phyloP scores from a whole-genome alignment of 2,888 invertebrate genomes.

The Digitonthophagus gazella region DNA sequence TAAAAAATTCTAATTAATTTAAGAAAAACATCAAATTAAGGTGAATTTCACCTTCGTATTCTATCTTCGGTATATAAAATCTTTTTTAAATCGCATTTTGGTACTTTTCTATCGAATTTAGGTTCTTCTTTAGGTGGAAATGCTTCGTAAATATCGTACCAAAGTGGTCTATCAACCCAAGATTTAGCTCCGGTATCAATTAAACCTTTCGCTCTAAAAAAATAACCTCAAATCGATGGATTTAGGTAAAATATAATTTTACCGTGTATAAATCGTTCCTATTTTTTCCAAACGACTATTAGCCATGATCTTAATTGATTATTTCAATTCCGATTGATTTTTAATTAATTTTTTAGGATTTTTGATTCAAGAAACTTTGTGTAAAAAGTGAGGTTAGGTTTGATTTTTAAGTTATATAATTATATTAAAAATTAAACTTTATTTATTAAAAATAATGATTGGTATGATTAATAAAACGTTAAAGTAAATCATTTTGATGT shows the following conservation, averaged over 20 bases:
- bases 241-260: constrained; percentile 32
- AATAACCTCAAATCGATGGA: no score
- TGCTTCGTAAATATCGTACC: constrained; percentile 88
- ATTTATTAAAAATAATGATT: no score
- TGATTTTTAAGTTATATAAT: no score
- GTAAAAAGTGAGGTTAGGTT: no score
- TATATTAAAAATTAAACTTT: no score
- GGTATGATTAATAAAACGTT: neutral
- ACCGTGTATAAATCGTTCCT: constrained; percentile 72
- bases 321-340: no score
- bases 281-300: constrained; percentile 70
- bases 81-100: constrained; percentile 60
- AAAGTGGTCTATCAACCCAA: constrained; percentile 81
- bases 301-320: constrained; percentile 55
- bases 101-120: constrained; percentile 65
- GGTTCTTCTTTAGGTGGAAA: constrained; percentile 90
- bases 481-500: neutral
- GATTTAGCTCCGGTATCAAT: constrained; percentile 76
- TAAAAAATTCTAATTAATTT: constrained; percentile 48
- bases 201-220: constrained; percentile 71
- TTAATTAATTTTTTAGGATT: no score
- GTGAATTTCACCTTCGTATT: constrained; percentile 59
- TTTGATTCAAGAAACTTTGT: no score
- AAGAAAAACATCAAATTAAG: no score
- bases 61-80: constrained; percentile 84